A percentile compares a stretch with the other conserved stretches of the same genome.
These are phyloP conservation scores for Myotis yumanensis DNA, from an alignment of 2,113 vertebrate species.

Conservation along the genomic window DNA sequence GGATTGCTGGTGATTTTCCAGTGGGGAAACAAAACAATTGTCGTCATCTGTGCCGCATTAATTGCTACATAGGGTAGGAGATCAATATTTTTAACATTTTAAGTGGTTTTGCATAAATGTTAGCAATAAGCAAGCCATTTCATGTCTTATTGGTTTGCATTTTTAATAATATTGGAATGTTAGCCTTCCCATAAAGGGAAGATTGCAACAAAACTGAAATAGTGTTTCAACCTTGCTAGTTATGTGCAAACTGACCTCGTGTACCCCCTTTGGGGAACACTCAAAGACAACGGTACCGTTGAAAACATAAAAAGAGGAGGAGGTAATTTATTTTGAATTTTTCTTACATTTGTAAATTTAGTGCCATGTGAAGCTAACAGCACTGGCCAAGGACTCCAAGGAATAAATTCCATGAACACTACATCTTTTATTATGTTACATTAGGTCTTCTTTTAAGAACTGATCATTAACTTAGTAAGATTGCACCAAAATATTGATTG, in stretches of 20 bases:
- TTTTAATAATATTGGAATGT: conserved; percentile 82
- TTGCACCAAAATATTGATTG: background rate
- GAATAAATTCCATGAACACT: conserved; percentile 16
- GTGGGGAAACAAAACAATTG: conserved; percentile 68
- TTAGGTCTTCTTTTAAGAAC: conserved; percentile 22
- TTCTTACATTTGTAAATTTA: conserved; percentile 78
- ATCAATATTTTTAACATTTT: conserved; percentile 80
- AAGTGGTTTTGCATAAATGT: conserved; percentile 81
- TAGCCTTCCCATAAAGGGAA: conserved; percentile 78
- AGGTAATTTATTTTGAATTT: conserved; percentile 76
- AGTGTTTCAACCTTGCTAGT: conserved; percentile 75
- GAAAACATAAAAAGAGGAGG: conserved; percentile 68
- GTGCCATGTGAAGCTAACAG: conserved; percentile 27
- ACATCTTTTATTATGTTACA: conserved; percentile 21
- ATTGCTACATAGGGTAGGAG: conserved; percentile 79
- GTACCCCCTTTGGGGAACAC: conserved; percentile 63
- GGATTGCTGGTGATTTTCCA: conserved; percentile 77
- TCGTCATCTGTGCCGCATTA: conserved; percentile 71
- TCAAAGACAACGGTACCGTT: conserved; percentile 63
- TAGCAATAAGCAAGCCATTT: conserved; percentile 81
- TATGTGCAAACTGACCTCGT: conserved; percentile 74
- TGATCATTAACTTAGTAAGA: conserved; percentile 38
- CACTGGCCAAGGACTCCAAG: conserved; percentile 40
- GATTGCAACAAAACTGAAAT: conserved; percentile 83
- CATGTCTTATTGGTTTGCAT: conserved; percentile 79